A percentile compares a stretch with the other conserved stretches of the same genome.
These are phyloP conservation scores for Ceyx erithaca DNA, from an alignment of 2,797 vertebrate genomes.

Conservation along the genomic window DNA sequence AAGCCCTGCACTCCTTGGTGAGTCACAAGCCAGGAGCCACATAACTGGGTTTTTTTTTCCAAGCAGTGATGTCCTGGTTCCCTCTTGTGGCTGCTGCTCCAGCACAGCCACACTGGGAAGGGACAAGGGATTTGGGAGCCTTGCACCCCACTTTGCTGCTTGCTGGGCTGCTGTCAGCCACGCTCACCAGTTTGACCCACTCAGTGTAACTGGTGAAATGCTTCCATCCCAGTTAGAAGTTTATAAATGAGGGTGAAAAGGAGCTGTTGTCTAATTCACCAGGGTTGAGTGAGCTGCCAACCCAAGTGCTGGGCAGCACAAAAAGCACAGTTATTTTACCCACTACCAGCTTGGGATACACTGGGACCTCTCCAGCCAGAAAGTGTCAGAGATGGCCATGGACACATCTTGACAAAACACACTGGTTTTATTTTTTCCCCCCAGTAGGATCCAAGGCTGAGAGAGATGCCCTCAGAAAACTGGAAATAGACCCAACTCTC, in stretches of 20 bases:
- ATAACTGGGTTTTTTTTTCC: neutral
- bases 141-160: neutral
- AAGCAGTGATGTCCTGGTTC: neutral
- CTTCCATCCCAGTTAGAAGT: neutral
- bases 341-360: accelerated
- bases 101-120: accelerated
- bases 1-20: neutral
- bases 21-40: neutral
- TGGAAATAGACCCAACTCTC: neutral
- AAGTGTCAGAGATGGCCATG: neutral
- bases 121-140: neutral
- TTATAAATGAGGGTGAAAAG: neutral
- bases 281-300: neutral
- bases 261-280: neutral
- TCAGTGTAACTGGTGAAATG: neutral
- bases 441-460: accelerated
- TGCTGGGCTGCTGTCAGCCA: accelerated
- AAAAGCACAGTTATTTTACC: neutral
- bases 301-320: neutral
- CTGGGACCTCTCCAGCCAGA: neutral
- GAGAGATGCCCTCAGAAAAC: neutral
- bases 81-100: neutral
- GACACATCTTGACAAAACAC: neutral
- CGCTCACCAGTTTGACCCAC: neutral
- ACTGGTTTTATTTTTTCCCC: accelerated